Percentiles rank a stretch among this genome's conserved stretches.
These are phyloP conservation scores for Catharus minimus DNA, from an alignment of 2,113 vertebrate species.

Conservation along the genomic window DNA sequence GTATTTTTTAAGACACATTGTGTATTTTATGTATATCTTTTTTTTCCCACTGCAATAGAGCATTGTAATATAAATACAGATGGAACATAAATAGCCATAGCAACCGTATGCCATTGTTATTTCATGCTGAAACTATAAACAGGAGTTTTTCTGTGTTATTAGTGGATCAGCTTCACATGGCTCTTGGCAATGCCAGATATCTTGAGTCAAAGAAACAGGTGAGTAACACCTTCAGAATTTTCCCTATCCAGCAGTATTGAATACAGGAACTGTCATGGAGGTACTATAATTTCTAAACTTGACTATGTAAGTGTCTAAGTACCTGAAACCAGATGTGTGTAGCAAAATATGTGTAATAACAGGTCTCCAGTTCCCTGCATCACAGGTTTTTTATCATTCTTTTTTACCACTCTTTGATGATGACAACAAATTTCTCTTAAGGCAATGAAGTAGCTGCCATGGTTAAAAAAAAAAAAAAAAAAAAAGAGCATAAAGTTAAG, in stretches of 20 bases:
- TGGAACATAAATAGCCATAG: background rate
- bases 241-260: background rate
- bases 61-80: background rate
- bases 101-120: background rate
- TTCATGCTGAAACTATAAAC: background rate
- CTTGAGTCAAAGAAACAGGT: background rate
- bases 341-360: background rate
- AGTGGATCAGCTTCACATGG: background rate
- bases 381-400: background rate
- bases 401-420: background rate
- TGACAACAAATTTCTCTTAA: background rate
- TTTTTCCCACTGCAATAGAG: background rate
- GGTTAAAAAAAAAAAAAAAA: background rate
- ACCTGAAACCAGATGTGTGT: background rate
- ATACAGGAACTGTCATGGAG: background rate
- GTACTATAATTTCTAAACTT: background rate
- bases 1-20: background rate
- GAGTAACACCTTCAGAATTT: background rate
- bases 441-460: background rate
- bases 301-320: background rate
- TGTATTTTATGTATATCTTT: background rate
- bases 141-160: background rate
- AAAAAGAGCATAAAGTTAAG: background rate
- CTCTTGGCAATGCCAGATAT: background rate
- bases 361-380: background rate